Conservation (phyloP, 2,113 vertebrate genomes). For the Picathartes gymnocephalus region DNA sequence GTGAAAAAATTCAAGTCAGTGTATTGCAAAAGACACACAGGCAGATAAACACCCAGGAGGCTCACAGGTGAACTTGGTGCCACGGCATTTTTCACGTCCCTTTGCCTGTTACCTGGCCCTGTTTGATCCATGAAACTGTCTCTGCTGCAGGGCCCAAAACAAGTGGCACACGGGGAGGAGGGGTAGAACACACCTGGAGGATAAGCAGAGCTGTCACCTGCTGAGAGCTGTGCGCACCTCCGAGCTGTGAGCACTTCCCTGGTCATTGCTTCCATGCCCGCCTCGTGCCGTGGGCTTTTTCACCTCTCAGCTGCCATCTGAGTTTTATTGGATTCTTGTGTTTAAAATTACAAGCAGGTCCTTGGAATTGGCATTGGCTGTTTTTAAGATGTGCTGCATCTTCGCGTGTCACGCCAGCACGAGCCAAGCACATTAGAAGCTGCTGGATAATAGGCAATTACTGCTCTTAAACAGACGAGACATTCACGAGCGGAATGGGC, state of each 20-base stretch:
- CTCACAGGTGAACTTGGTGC: rapidly evolving
- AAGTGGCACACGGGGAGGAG: background rate
- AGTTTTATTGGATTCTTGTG: slow-evolving; percentile 1
- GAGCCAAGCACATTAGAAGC: slow-evolving; percentile 59
- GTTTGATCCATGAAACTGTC: background rate
- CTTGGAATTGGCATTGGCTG: background rate
- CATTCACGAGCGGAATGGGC: slow-evolving; percentile 31
- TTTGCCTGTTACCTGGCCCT: background rate
- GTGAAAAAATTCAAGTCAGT: background rate
- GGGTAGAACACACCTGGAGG: background rate
- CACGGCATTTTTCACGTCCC: background rate
- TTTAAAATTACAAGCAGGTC: slow-evolving; percentile 48
- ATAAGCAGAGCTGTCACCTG: background rate
- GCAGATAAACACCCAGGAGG: background rate
- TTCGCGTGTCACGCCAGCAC: slow-evolving; percentile 16
- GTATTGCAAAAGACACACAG: background rate
- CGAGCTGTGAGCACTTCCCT: background rate
- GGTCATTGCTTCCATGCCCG: background rate
- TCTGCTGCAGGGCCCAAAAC: background rate
- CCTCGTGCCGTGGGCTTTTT: rapidly evolving
- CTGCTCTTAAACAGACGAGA: slow-evolving; percentile 62
- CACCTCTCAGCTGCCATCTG: background rate
- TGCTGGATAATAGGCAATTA: slow-evolving; percentile 66
- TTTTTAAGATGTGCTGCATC: slow-evolving; percentile 52
- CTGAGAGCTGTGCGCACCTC: background rate